These are phyloP conservation scores for Papilio glaucus DNA, from an alignment of 1,140 invertebrate species.

Conservation along the genomic window DNA sequence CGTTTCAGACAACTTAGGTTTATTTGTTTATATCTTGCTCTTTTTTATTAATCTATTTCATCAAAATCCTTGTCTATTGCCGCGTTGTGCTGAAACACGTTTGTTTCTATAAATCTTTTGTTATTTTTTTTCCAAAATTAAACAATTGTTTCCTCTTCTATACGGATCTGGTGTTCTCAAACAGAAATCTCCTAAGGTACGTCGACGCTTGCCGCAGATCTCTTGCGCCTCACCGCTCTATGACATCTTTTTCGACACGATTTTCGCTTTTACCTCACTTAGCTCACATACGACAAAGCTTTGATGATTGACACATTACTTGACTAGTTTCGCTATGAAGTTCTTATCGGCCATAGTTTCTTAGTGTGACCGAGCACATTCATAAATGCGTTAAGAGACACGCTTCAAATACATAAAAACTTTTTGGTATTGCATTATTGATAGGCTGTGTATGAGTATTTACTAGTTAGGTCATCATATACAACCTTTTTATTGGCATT, in stretches of 20 bases:
- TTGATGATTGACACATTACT: slow-evolving; percentile 39
- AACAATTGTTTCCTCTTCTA: slow-evolving; percentile 75
- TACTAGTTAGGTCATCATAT: background rate
- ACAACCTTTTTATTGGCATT: background rate
- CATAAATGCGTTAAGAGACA: slow-evolving; percentile 58
- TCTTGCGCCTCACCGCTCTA: slow-evolving; percentile 62
- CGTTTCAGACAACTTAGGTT: background rate
- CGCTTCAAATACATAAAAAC: slow-evolving; percentile 54
- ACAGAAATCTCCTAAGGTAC: slow-evolving; percentile 81
- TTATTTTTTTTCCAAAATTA: slow-evolving; percentile 53
- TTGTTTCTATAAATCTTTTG: background rate
- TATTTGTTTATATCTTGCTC: background rate
- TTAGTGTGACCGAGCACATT: slow-evolving; percentile 62
- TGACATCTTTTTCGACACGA: slow-evolving; percentile 58
- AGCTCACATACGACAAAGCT: slow-evolving; percentile 62
- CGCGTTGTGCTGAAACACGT: slow-evolving; percentile 12
- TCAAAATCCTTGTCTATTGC: background rate
- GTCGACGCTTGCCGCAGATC: slow-evolving; percentile 69
- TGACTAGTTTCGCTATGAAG: slow-evolving; percentile 14
- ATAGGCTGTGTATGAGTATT: slow-evolving; percentile 3
- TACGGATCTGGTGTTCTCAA: slow-evolving; percentile 75
- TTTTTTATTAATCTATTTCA: background rate
- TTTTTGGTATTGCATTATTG: slow-evolving; percentile 27
- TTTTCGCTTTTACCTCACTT: slow-evolving; percentile 65
- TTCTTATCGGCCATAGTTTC: slow-evolving; percentile 50